Evolutionary conservation across 2,888 invertebrate genomes (phyloP), one percentile per base, ranked within the genome.

Genomic region (Pyrrhia umbra): DNA sequence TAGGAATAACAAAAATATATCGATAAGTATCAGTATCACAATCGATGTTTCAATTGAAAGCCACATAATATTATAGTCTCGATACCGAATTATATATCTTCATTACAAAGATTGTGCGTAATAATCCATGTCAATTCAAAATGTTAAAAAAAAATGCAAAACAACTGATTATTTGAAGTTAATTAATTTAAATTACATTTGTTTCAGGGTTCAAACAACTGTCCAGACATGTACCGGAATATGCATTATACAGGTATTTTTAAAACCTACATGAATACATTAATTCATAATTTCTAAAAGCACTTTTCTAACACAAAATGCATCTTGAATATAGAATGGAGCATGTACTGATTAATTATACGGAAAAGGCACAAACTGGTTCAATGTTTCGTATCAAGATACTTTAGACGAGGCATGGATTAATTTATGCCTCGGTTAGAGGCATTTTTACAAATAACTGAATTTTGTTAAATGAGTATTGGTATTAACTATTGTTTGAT

Each of bases 191-290:
- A n/a, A n/a, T 40, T n/a, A 9, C 58, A 55, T 85, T 83, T 77
- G 62, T 86, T 83, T 1, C 91, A 95, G 94, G 89, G 90, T 9
- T 88, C 93, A 4, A 94, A 88, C 90, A 97, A 97, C 90, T 98
- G 98, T 94, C 98, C 98, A 50, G 97, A 97, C 80, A 98, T 98
- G 98, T 97, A 97, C 88, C 97, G 97, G 92, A 97, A 98, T 86
- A 97, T 98, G 97, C 97, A 97, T 86, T 98, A 98, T 89, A 97
- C 97, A 96, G 97, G 97, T 97, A 96, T 25, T 42, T 30, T 40
- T 8, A 18, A 47, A 15, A 1, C 10, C 3, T 15, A 10, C 10
- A 18, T 43, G 13, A 37, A 9, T 15, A 10, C 10, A 18, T 43
- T 21, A 37, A 9, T 15, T 8, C 1, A 34, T 10, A n/a, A 9